Conservation (phyloP, 2,113 vertebrate genomes). For the Cyprinodon tularosa region DNA sequence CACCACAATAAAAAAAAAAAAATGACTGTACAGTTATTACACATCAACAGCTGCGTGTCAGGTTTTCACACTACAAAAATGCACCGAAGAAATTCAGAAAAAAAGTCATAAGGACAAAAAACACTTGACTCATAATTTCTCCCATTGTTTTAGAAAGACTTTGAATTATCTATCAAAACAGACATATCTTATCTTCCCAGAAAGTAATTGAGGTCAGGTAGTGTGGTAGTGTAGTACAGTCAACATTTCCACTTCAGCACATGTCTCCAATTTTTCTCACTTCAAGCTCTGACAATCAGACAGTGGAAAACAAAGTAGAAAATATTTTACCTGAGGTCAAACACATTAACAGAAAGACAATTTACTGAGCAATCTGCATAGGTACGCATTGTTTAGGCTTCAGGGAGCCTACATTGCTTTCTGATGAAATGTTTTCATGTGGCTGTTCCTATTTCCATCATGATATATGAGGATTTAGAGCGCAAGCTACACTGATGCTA, state of each 20-base stretch:
- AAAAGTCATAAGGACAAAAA: conserved; percentile 7
- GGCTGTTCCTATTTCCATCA: conserved; percentile 45
- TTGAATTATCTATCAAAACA: conserved; percentile 36
- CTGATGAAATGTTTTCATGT: conserved; percentile 58
- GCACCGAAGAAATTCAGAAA: not conserved
- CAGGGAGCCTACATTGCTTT: conserved; percentile 44
- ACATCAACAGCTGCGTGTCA: no score
- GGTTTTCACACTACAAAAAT: not conserved
- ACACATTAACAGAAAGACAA: conserved; percentile 55
- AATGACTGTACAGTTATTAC: not conserved
- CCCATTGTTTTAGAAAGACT: conserved; percentile 15
- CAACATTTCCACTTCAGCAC: conserved; percentile 44
- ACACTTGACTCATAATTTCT: conserved; percentile 14
- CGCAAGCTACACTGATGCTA: conserved; percentile 30
- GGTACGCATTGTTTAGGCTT: conserved; percentile 64
- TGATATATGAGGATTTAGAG: conserved; percentile 47
- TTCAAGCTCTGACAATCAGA: conserved; percentile 50
- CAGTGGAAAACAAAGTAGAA: conserved; percentile 31
- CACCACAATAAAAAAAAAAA: not conserved
- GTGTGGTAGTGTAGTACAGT: conserved; percentile 24
- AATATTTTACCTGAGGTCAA: conserved; percentile 63
- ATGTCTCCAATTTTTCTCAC: conserved; percentile 26
- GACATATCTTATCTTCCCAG: conserved; percentile 43
- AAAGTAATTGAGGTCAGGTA: conserved; percentile 51
- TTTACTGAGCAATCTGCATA: conserved; percentile 56